Percentiles rank a stretch among this genome's conserved stretches.
These are phyloP conservation scores for Scomberomorus guttatus DNA, from an alignment of 2,797 vertebrate genomes.

Conservation along the genomic window DNA sequence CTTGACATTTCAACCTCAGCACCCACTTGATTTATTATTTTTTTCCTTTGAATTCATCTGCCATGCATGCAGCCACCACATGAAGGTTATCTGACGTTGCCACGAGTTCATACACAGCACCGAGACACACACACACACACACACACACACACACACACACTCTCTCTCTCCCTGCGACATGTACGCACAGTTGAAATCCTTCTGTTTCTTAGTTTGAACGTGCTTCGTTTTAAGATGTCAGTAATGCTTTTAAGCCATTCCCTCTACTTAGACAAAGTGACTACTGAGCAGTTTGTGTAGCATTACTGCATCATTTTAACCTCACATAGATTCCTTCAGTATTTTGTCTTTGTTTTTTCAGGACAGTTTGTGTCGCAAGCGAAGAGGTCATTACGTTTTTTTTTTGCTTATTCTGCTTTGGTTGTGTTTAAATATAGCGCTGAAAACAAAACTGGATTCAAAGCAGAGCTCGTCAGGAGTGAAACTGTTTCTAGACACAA, in stretches of 20 bases:
- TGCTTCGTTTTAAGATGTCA: constrained; percentile 38
- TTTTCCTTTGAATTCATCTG: not conserved
- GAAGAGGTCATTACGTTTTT: constrained; percentile 25
- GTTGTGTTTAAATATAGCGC: constrained; percentile 69
- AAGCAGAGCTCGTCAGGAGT: constrained; percentile 52
- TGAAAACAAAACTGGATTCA: constrained; percentile 79
- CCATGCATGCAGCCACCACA: constrained; percentile 45
- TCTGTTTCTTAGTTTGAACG: constrained; percentile 26
- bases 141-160: not conserved
- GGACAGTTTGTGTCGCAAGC: not conserved
- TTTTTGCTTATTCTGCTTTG: constrained; percentile 45
- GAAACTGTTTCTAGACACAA: constrained; percentile 32
- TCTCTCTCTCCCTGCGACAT: not conserved
- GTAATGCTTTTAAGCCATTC: constrained; percentile 64
- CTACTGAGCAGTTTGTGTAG: constrained; percentile 74
- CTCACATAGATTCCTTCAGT: constrained; percentile 19
- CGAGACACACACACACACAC: constrained; percentile 4
- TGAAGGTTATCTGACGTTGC: constrained; percentile 17
- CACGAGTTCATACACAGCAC: constrained; percentile 13
- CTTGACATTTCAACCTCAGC: constrained; percentile 32
- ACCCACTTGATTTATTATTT: not conserved
- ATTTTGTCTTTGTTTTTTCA: not conserved
- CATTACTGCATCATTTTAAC: constrained; percentile 55
- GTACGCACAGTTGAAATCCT: not conserved
- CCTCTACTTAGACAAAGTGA: constrained; percentile 53